phyloP scores from a whole-genome alignment of 2,888 invertebrate genomes.

The Cepaea hortensis region DNA sequence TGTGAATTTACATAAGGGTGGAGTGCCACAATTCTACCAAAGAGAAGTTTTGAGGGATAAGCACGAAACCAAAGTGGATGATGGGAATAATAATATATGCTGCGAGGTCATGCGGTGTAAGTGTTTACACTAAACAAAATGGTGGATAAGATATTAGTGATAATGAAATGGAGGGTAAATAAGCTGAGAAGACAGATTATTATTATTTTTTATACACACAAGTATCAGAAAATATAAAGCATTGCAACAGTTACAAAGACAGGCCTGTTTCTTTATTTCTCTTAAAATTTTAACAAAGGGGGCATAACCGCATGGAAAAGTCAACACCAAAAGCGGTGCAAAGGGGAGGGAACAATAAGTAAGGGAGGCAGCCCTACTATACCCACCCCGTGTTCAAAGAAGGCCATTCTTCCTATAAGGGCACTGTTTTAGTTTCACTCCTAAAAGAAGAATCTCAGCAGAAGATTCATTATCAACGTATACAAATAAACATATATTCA shows the following conservation, averaged over 20 bases:
- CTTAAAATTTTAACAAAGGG: slow-evolving; percentile 36
- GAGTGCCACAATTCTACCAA: slow-evolving; percentile 22
- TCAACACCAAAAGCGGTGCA: slow-evolving; percentile 53
- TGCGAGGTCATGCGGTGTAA: slow-evolving; percentile 42
- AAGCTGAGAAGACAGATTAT: slow-evolving; percentile 29
- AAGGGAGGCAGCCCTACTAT: slow-evolving; percentile 46
- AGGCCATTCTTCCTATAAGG: slow-evolving; percentile 41
- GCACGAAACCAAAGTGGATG: not conserved
- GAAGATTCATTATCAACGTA: slow-evolving; percentile 4
- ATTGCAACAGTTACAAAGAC: slow-evolving; percentile 46
- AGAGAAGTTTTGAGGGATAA: slow-evolving; percentile 16
- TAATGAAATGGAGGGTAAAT: slow-evolving; percentile 14
- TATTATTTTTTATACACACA: slow-evolving; percentile 41
- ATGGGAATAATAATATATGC: not conserved
- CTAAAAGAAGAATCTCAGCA: slow-evolving; percentile 38
- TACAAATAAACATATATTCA: not conserved
- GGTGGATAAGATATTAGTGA: slow-evolving; percentile 39
- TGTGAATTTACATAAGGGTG: not conserved
- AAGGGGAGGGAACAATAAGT: slow-evolving; percentile 44
- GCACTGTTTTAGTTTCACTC: slow-evolving; percentile 37
- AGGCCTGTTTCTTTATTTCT: not conserved
- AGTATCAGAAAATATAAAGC: slow-evolving; percentile 43
- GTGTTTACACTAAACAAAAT: slow-evolving; percentile 33
- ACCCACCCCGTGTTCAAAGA: slow-evolving; percentile 50
- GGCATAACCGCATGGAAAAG: slow-evolving; percentile 43